Base-by-base conservation (phyloP, 2,797 vertebrate species). In the Rousettus madagascariensis region DNA sequence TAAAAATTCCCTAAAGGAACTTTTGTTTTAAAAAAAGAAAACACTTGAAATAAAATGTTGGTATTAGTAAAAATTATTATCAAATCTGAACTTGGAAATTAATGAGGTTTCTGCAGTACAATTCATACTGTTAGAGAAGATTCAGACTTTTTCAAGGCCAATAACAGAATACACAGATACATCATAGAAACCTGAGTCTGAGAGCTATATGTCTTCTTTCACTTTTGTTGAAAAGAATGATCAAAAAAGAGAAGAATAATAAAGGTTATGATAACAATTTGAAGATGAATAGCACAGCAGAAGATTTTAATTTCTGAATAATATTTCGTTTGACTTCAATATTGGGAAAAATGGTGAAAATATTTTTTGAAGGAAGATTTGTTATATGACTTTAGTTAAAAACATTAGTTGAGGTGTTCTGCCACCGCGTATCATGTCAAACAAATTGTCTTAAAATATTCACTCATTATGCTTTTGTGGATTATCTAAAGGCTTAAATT, bases 381-480 rank as follows among this genome's bases (percentile, higher is more conserved):
- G 3, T 51, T 87, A 38, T 20, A 22, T 65, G 68, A 94, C 41
- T 93, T 95, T 38, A 63, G 36, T n/a, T 87, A 85, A 95, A 93
- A 90, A n/a, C 4, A 26, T 43, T 66, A 77, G 22, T 43, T 84
- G 41, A 95, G 28, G 15, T 78, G 33, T 84, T 83, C 28, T 88
- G 57, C 43, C 38, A 87, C 20, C 11, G 22, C 11, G 43, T 53
- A 92, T 86, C 63, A 68, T 63, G 46, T 86, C 36, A 93, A 91
- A 89, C 11, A 87, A 94, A 72, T 94, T 69, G 9, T 8, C 10
- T 95, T 87, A 77, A 94, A 90, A 43, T 15, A 78, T 66, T 91
- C 90, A 86, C 65, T 91, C 53, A 83, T 92, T 95, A 74, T 83
- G 41, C 6, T 55, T 95, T 93, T 80, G 19, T 83, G 53, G 51